Percentiles rank a stretch among this genome's conserved stretches.
These are phyloP conservation scores for Anagyrus pseudococci DNA, from an alignment of 2,888 invertebrate species.

Conservation along the genomic window DNA sequence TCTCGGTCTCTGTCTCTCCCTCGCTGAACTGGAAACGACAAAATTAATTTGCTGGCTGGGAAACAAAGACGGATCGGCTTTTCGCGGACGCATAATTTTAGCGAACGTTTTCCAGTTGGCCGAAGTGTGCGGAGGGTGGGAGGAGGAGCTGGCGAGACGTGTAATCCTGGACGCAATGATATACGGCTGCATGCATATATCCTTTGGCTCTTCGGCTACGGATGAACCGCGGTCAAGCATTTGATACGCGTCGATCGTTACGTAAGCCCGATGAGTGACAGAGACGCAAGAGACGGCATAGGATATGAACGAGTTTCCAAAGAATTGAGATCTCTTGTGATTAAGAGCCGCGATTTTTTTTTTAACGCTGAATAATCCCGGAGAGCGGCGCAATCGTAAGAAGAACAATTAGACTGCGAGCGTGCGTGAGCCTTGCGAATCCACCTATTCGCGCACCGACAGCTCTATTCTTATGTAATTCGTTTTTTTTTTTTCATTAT, in stretches of 20 bases:
- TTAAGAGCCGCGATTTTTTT: background rate
- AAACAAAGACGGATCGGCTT: background rate
- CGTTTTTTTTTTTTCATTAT: background rate
- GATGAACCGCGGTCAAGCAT: conserved; percentile 6
- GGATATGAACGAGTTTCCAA: conserved; percentile 1
- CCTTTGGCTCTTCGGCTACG: background rate
- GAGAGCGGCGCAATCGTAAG: no score
- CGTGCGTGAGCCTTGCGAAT: no score
- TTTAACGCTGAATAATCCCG: no score
- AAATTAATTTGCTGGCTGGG: no score
- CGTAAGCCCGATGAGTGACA: background rate
- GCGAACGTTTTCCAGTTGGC: background rate
- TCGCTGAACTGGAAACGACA: background rate
- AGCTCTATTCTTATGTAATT: background rate
- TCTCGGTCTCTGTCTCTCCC: background rate
- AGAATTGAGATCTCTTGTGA: background rate
- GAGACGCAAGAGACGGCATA: conserved; percentile 1
- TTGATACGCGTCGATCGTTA: background rate
- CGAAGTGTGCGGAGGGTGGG: no score
- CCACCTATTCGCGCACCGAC: background rate
- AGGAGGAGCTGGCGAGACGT: no score
- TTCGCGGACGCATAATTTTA: background rate
- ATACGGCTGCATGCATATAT: background rate
- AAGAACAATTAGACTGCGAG: no score
- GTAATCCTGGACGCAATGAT: no score